Evolutionary conservation across 2,797 vertebrate genomes (phyloP), one percentile per base, ranked within the genome.

Genomic region (Mus spretus): DNA sequence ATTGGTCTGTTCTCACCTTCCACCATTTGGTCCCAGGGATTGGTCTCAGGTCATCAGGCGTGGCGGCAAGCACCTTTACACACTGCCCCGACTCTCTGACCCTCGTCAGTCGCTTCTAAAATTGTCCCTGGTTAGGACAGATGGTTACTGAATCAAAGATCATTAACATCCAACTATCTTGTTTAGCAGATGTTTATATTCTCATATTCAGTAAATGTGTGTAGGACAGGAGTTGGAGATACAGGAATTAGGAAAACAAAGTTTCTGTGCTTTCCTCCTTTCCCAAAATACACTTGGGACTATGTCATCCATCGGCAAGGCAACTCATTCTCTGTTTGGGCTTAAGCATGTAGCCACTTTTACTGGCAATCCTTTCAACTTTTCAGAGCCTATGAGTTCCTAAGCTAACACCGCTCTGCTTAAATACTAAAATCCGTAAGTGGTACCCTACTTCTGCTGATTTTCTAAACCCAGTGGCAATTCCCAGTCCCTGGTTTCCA

Each of bases 391-490:
- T 57, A 17, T 14, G 28, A 1, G 57, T 59, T 82, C 77, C 13
- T 77, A 6, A 63, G 6, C 22, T 89, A 91, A 90, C 97, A 7
- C 17, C 50, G 50, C 15, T 93, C 20, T 53, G 84, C 37, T 81
- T 57, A 94, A 89, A 65, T 89, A 80, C 28, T 93, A 75, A 93
- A 90, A 44, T 8, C 55, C n/a, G 55, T 13, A 24, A 40, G 7
- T 31, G 19, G 55, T 19, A 28, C 89, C 24, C 9, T 50, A 59
- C 37, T 92, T 79, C 80, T 28, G 72, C 15, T 0, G 15, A 47
- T 63, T 77, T 63, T 65, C 44, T 67, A 89, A 77, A 20, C 67
- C 70, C 74, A 70, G 26, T 91, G 87, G 11, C 59, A 44, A 70
- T 91, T 92, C 67, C 8, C 44, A 61, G 3, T 40, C 17, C 24